These are phyloP conservation scores for Malacosoma neustria DNA, from an alignment of 2,888 invertebrate species.

Conservation along the genomic window DNA sequence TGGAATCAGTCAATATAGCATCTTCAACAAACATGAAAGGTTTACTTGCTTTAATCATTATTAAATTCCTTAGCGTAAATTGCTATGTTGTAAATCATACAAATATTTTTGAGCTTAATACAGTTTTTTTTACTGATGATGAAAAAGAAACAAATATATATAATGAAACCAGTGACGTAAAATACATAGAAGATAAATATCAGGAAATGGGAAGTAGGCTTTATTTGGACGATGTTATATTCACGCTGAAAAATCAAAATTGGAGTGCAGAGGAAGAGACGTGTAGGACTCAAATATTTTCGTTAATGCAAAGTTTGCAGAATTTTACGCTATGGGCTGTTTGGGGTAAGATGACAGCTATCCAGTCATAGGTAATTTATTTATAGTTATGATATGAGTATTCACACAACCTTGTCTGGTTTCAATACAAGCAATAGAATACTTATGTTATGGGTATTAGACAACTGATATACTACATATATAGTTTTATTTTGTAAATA, in stretches of 20 bases:
- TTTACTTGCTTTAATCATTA: constrained; percentile 13
- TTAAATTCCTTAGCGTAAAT: constrained; percentile 13
- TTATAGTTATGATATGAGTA: too few species aligned
- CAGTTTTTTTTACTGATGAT: constrained; percentile 6
- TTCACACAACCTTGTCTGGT: too few species aligned
- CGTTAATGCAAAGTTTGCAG: constrained; percentile 46
- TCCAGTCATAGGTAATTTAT: too few species aligned
- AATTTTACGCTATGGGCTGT: constrained; percentile 75
- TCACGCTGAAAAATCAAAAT: constrained; percentile 41
- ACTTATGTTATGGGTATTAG: too few species aligned
- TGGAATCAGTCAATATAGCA: constrained; percentile 5
- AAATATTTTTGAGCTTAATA: constrained; percentile 12
- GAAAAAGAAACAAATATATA: constrained; percentile 14
- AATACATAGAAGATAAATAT: constrained; percentile 15
- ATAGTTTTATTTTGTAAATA: too few species aligned
- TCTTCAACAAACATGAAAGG: background rate
- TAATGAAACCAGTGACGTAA: constrained; percentile 15
- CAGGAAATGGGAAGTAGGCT: constrained; percentile 24
- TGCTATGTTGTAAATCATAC: constrained; percentile 23
- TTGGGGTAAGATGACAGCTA: constrained; percentile 75
- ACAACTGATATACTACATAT: too few species aligned
- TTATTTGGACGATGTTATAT: constrained; percentile 57
- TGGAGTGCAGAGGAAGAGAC: constrained; percentile 47
- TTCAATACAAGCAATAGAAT: too few species aligned
- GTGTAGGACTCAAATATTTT: constrained; percentile 45